These are phyloP conservation scores for Eupelmus urozonus DNA, from an alignment of 2,888 invertebrate genomes.

Conservation along the genomic window DNA sequence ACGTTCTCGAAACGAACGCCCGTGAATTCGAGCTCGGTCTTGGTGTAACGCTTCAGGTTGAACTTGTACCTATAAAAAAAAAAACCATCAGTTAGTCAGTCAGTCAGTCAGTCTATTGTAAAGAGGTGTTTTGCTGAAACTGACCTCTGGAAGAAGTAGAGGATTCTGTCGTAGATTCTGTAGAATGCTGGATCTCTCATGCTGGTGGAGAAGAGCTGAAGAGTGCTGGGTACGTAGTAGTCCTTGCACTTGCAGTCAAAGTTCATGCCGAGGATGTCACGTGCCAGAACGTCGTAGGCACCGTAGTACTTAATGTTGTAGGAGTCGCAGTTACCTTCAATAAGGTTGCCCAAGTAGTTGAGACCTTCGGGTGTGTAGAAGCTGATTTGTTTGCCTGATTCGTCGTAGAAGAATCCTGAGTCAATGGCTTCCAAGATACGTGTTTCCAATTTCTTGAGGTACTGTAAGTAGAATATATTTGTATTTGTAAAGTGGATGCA, in stretches of 20 bases:
- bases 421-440: slow-evolving; percentile 72
- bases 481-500: background rate
- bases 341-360: slow-evolving; percentile 79
- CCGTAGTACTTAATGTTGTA: slow-evolving; percentile 79
- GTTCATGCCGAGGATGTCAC: slow-evolving; percentile 77
- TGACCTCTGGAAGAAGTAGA: slow-evolving; percentile 78
- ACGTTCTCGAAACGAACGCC: slow-evolving; percentile 83
- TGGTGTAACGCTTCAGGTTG: slow-evolving; percentile 80
- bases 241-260: slow-evolving; percentile 74
- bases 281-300: slow-evolving; percentile 80
- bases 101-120: too few relatives aligned
- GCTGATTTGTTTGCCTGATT: slow-evolving; percentile 67
- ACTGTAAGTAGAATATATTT: slow-evolving; percentile 59
- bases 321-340: slow-evolving; percentile 79
- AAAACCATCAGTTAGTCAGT: too few relatives aligned
- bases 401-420: slow-evolving; percentile 69
- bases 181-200: slow-evolving; percentile 86
- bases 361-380: slow-evolving; percentile 78
- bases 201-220: slow-evolving; percentile 84
- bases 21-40: slow-evolving; percentile 80
- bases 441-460: slow-evolving; percentile 67
- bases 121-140: too few relatives aligned
- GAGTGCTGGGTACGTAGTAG: slow-evolving; percentile 80
- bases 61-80: slow-evolving; percentile 78
- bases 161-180: slow-evolving; percentile 82